A percentile compares a stretch with the other conserved stretches of the same genome.
These are phyloP conservation scores for Centropus bengalensis DNA, from an alignment of 2,113 vertebrate genomes.

Conservation along the genomic window DNA sequence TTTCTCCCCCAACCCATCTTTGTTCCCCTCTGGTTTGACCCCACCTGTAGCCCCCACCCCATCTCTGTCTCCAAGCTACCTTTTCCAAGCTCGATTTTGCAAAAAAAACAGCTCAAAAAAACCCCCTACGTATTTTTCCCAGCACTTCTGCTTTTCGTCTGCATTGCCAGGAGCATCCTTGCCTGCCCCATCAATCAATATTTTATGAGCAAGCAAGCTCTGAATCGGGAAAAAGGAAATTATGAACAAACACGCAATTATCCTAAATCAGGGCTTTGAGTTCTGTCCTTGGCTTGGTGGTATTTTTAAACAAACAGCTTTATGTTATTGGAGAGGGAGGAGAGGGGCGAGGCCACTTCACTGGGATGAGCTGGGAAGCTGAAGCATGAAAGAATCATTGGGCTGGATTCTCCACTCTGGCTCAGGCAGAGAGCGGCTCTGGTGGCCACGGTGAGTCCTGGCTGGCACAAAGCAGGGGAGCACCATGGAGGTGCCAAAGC, in stretches of 20 bases:
- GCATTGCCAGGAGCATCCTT: slow-evolving; percentile 36
- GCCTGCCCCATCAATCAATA: slow-evolving; percentile 47
- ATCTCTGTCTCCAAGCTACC: background rate
- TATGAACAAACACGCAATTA: slow-evolving; percentile 55
- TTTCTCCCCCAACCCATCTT: background rate
- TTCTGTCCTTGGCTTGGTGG: background rate
- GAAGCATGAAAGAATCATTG: background rate
- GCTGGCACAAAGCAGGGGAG: background rate
- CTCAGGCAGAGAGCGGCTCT: background rate
- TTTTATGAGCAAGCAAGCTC: slow-evolving; percentile 45
- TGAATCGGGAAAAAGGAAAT: slow-evolving; percentile 51
- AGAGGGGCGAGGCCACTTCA: background rate
- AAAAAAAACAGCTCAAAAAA: background rate
- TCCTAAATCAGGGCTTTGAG: slow-evolving; percentile 47
- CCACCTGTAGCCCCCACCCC: background rate
- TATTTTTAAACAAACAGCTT: slow-evolving; percentile 46
- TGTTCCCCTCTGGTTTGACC: background rate
- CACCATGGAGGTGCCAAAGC: background rate
- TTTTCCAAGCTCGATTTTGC: slow-evolving; percentile 8
- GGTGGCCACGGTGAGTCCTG: background rate
- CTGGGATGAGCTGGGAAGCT: background rate
- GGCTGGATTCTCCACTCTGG: background rate
- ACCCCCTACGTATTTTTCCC: slow-evolving; percentile 13
- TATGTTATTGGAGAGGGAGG: background rate
- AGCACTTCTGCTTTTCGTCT: slow-evolving; percentile 18